Evolutionary conservation across 1,140 invertebrate species (phyloP), one percentile per base, ranked within the genome.

Genomic region (Acromyrmex heyeri): DNA sequence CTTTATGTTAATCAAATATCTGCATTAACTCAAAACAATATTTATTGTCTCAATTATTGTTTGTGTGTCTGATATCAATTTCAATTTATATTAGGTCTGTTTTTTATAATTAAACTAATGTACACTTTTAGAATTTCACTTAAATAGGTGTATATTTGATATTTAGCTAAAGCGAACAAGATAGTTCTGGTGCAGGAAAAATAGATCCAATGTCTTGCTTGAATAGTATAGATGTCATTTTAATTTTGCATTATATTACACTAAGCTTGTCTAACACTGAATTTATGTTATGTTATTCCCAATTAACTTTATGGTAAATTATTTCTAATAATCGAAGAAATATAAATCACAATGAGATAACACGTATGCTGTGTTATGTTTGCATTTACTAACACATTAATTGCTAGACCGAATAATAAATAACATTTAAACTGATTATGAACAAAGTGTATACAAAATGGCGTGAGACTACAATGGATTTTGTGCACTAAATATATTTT

Each of bases 181-280:
- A 44, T 30, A 44, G 7, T 44, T 44, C 2, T 44, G 38, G 8
- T 44, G 38, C 8, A 44, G 38, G 8, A 44, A 44, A 44, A 44
- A 44, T 0, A 30, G 38, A 44, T 44, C 8, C 8, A 44, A 44
- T 64, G 10, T 65, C n/a, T 38, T 65, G 4, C 7, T 30, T 12
- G 16, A 70, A 7, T 1, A 53, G 7, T 61, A 34, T 18, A 38
- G 16, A 14, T 12, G 8, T 62, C 8, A 7, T 48, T 62, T 44
- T 44, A 44, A 44, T 44, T 61, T 76, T 24, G 18, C 16, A 77
- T 62, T 61, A 86, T 59, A 10, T 75, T 76, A 50, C 14, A 62
- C 10, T 69, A 48, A 82, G n/a, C n/a, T 64, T n/a, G n/a, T 12
- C 57, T 70, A 57, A 70, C 0, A 30, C 18, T 53, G 21, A 14